These are phyloP conservation scores for Aurelia sp. DNA, from an alignment of 30 jellyfish, hydroid and myxozoan genomes.

Conservation along the genomic window DNA sequence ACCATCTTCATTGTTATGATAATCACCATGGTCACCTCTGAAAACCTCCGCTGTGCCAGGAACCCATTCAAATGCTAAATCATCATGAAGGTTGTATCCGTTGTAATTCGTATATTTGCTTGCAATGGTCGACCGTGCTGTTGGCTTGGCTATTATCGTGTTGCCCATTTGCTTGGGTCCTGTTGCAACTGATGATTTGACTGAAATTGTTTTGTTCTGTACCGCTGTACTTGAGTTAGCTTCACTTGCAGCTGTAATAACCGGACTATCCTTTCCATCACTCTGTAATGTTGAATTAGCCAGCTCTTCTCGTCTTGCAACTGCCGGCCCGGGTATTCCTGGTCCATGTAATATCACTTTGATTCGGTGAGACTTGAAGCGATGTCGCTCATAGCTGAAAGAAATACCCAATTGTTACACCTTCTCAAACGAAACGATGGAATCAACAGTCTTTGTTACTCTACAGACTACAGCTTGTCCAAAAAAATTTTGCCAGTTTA, in stretches of 20 bases:
- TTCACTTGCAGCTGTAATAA: no score
- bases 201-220: no score
- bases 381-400: conserved; percentile 57
- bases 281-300: background rate
- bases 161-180: no score
- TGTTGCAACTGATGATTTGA: no score
- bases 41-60: conserved; percentile 55
- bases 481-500: no score
- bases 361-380: conserved; percentile 58
- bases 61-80: conserved; percentile 44
- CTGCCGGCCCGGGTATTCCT: conserved; percentile 76
- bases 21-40: conserved; percentile 61
- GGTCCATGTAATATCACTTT: conserved; percentile 73
- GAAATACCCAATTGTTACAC: background rate
- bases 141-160: background rate
- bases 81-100: conserved; percentile 54
- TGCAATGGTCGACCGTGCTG: conserved; percentile 16
- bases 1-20: conserved; percentile 53
- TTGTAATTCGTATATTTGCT: conserved; percentile 23
- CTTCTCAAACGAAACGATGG: background rate
- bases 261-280: background rate
- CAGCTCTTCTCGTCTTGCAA: conserved; percentile 6
- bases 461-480: no score
- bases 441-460: background rate
- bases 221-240: no score